phyloP scores from a whole-genome alignment of 2,113 vertebrate genomes.

The Anhinga rufa region DNA sequence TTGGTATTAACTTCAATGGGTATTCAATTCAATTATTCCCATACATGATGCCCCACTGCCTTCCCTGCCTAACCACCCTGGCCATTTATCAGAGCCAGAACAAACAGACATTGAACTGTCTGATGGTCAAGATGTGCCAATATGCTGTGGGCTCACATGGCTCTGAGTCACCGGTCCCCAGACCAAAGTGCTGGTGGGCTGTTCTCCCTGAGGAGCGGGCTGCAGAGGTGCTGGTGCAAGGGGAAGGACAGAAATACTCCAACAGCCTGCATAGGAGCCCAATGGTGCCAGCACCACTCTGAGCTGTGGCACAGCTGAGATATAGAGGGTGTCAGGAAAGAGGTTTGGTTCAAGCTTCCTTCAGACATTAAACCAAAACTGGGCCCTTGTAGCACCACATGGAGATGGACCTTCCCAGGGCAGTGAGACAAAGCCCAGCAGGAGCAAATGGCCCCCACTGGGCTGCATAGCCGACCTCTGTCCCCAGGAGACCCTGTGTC shows the following conservation, averaged over 20 bases:
- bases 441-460: not conserved
- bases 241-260: not conserved
- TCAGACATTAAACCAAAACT: not conserved
- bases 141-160: fast-evolving
- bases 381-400: not conserved
- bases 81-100: not conserved
- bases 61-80: not conserved
- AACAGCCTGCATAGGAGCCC: not conserved
- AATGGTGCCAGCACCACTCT: fast-evolving
- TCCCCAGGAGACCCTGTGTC: not conserved
- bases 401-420: not conserved
- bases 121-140: not conserved
- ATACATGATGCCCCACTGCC: fast-evolving
- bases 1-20: not conserved
- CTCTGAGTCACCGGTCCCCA: not conserved
- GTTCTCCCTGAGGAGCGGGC: not conserved
- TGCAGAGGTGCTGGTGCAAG: not conserved
- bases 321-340: not conserved
- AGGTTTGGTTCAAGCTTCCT: not conserved
- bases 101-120: not conserved
- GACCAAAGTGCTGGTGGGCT: not conserved
- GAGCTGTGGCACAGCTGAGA: not conserved
- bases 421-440: not conserved
- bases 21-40: not conserved
- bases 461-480: not conserved